phyloP scores from a whole-genome alignment of 2,113 vertebrate species.

The Clupea harengus region DNA sequence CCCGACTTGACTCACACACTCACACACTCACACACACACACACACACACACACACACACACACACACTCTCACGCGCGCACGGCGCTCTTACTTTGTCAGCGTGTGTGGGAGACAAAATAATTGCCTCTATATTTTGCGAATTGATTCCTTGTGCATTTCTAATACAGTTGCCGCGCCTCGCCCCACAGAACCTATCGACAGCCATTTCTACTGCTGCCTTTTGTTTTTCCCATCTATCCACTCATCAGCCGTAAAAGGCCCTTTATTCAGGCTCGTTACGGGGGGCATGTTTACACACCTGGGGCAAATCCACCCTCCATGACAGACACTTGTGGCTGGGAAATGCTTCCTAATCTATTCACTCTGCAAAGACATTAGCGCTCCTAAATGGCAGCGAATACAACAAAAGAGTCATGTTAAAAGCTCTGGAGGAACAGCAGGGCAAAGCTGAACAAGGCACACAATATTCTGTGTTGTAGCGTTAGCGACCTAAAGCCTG shows the following conservation, averaged over 20 bases:
- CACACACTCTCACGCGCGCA: not conserved
- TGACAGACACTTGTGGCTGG: not conserved
- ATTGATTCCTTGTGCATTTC: constrained; percentile 72
- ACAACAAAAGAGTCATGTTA: not conserved
- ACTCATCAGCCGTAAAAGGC: constrained; percentile 22
- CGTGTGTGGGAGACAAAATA: constrained; percentile 74
- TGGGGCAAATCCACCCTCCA: not conserved
- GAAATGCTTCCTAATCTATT: not conserved
- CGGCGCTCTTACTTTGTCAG: constrained; percentile 70
- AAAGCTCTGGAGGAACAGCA: not conserved
- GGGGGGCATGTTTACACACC: constrained; percentile 39
- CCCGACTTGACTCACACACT: constrained; percentile 44
- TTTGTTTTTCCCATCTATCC: constrained; percentile 51
- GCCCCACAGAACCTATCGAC: constrained; percentile 58
- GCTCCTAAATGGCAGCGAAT: not conserved
- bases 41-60: constrained; percentile 6
- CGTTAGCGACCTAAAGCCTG: not conserved
- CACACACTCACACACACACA: not conserved
- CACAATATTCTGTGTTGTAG: not conserved
- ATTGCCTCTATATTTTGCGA: constrained; percentile 78
- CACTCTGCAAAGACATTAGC: not conserved
- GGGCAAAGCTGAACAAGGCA: not conserved
- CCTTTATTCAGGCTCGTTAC: constrained; percentile 47
- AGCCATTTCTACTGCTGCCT: constrained; percentile 46
- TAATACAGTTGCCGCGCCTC: constrained; percentile 67